Evolutionary conservation across 2,888 invertebrate genomes (phyloP), one percentile per base, ranked within the genome.

Genomic region (Lumbricus terrestris): DNA sequence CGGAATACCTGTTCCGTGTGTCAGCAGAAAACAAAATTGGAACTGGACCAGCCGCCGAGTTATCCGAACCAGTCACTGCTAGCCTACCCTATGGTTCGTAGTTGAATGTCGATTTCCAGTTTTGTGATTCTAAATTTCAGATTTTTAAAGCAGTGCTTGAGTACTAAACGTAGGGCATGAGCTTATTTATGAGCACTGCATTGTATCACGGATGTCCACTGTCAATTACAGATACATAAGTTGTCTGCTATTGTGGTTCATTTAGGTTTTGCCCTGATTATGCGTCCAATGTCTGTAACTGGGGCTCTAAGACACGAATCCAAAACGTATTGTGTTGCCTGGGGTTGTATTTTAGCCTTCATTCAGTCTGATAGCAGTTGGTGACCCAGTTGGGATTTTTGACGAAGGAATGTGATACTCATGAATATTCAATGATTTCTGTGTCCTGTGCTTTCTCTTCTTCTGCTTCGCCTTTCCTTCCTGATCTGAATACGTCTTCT

Each of bases 1-100:
- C 93, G 88, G 93, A 94, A 34, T 95, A 94, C 92, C 91, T 93
- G 88, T 94, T 95, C 92, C 93, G 94, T 90, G 94, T 95, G 8
- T 92, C 93, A 16, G 95, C 95, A 34, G 94, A 95, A 91, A 95
- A 95, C 92, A 92, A 93, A 90, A 92, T 92, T 35, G 94, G 94
- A 16, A 38, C 91, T 33, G 93, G 94, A 88, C 92, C 93, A 37
- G 89, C 89, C n/a, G 91, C 90, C 23, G 91, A 91, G 40, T n/a
- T 91, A 20, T 82, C 88, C 23, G 89, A 91, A 35, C 89, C 91
- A 20, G 91, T 92, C 69, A 92, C 91, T 15, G 91, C 92, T 8
- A 91, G 91, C 69, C 90, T 92, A 88, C 91, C 92, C 13, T 92
- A 90, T 54, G 92, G 92, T 92, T 35, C 91, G 93, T 34, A 85